Evolutionary conservation across 2,113 vertebrate species (phyloP), one percentile per base, ranked within the genome.

Genomic region (Aleadryas rufinucha): DNA sequence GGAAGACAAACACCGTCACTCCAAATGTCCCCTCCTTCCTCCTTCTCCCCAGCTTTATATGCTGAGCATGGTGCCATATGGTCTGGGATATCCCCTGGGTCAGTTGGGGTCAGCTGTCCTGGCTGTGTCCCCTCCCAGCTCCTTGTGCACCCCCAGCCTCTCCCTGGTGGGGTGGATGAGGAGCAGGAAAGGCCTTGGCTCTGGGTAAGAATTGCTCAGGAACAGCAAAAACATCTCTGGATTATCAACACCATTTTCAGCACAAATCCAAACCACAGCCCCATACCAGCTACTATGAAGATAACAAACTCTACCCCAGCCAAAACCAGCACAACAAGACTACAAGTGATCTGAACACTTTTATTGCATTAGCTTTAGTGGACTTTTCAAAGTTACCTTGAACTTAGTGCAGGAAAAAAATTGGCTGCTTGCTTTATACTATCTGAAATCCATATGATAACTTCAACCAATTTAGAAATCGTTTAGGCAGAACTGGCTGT

Each of bases 361-460:
- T 50, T 65, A 45, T 23, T 79, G 23, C 8, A 14, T 41, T 63
- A 28, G 7, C 15, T 76, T 64, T 49, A 92, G 69, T 64, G 59
- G n/a, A 72, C 21, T 92, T 89, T 54, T 72, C 75, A 92, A 94
- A 76, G 91, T 88, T 71, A 88, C 89, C 54, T 88, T 88, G 63
- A 93, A 42, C 54, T 71, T 37, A 75, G 59, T 37, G 45, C 37
- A 74, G 68, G 50, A 23, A 53, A 89, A 81, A 75, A 16, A 33
- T 4, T 31, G 59, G 8, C 24, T 80, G 42, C 31, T 45, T 83
- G 35, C 22, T 90, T 85, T 94, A 83, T 61, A 23, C 41, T 76
- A 22, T 54, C 79, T 75, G 86, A 93, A 90, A 90, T 92, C 65
- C 49, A 59, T 60, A 35, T 23, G 60, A 85, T 39, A 13, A 22